These are phyloP conservation scores for Coendou prehensilis DNA, from an alignment of 2,797 vertebrate species.

Conservation along the genomic window DNA sequence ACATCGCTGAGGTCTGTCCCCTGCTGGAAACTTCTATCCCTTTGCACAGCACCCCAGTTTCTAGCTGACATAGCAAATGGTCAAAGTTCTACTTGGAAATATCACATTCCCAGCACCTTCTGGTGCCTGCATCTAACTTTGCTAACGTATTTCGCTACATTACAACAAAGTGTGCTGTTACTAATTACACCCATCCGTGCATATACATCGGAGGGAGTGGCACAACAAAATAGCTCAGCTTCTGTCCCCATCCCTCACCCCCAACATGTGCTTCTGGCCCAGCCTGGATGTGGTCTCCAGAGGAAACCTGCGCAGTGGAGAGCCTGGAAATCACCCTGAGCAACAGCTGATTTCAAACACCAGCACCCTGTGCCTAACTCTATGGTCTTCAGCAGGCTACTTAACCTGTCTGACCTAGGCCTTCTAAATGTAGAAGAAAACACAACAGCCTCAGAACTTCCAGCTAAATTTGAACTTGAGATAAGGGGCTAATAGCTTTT, in stretches of 20 bases:
- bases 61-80: not conserved
- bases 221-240: fast-evolving
- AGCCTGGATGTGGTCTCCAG: not conserved
- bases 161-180: not conserved
- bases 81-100: not conserved
- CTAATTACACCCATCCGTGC: not conserved
- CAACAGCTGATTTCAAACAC: not conserved
- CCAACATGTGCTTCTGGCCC: not conserved
- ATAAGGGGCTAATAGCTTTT: not conserved
- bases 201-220: fast-evolving
- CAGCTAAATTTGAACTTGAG: not conserved
- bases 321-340: not conserved
- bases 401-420: fast-evolving
- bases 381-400: not conserved
- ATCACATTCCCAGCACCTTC: not conserved
- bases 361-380: not conserved
- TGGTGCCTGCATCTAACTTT: not conserved
- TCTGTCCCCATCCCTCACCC: not conserved
- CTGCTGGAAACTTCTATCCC: too few relatives aligned
- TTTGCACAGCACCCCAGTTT: fast-evolving
- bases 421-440: not conserved
- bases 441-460: not conserved
- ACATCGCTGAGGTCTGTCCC: fast-evolving
- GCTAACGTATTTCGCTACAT: not conserved
- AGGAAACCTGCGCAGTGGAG: fast-evolving